Base-by-base conservation (phyloP, 2,113 vertebrate species). In the Toxotes jaculatrix region DNA sequence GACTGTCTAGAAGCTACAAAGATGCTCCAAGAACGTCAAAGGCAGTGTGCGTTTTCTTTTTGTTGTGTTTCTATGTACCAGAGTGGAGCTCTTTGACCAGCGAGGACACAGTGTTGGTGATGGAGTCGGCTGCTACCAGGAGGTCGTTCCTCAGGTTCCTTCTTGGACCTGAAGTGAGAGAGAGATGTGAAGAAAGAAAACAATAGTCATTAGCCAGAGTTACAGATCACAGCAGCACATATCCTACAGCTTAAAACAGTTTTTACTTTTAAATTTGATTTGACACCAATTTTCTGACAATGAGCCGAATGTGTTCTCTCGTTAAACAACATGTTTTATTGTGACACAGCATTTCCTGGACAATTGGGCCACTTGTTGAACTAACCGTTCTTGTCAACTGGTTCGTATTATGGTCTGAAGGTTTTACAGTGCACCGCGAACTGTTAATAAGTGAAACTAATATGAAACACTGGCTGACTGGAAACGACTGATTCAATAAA, bases 61-160 rank as follows among this genome's bases (percentile, higher is more conserved):
- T 53, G 32, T 79, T 53, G 31, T 75, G 61, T 69, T 12, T 59
- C 65, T 68, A 0, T 23, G 21, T 95, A 99, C 98, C 98, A 36
- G 97, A 98, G 79, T 98, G 97, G 0, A 99, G 96, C 88, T 99
- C 98, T 93, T 99, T 99, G 89, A 99, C 97, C 95, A 99, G 94
- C 0, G 97, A 99, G 0, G 97, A 98, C 96, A 99, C 95, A 8
- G 98, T 99, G 94, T 97, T 97, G 88, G 98, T 99, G 92, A 99
- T 99, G 77, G 97, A 99, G 78, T 99, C 98, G 0, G 98, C 98
- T 0, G 98, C 98, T 13, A 99, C 98, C 88, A 99, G 96, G 42
- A 99, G 95, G 90, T 99, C 98, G 0, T 97, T 98, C 65, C 95
- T 97, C 77, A 99, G 96, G 94, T 99, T 98, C 85, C 98, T 96